These are phyloP conservation scores for Phenganax marumi DNA, from an alignment of 92 coral and sea anemone species.

Conservation along the genomic window DNA sequence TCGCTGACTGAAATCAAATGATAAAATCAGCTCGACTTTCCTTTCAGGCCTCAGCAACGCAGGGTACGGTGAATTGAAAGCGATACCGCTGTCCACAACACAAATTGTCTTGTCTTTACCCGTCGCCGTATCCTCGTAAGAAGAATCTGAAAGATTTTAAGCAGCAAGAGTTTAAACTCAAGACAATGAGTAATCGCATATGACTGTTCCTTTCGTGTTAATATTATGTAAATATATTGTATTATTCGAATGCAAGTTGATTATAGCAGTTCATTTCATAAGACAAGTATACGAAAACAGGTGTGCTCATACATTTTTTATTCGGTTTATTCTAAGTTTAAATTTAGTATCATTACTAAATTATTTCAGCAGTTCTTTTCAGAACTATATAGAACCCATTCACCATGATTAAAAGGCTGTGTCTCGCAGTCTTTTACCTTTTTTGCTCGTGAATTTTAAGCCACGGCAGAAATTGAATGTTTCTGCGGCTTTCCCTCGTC, in stretches of 20 bases:
- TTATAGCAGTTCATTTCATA: too few species aligned
- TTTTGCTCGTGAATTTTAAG: background rate
- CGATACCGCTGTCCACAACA: slow-evolving; percentile 71
- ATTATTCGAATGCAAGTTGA: too few species aligned
- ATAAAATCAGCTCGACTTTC: slow-evolving; percentile 65
- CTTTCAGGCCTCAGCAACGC: slow-evolving; percentile 59
- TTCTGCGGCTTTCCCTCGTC: slow-evolving; percentile 3
- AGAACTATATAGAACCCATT: too few species aligned
- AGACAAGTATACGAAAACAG: too few species aligned
- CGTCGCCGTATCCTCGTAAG: background rate
- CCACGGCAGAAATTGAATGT: background rate
- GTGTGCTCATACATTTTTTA: too few species aligned
- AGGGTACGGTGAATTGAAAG: slow-evolving; percentile 71
- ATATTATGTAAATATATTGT: too few species aligned
- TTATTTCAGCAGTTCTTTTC: too few species aligned
- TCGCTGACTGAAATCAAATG: slow-evolving; percentile 37
- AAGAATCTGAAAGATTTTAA: background rate
- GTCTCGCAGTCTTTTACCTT: background rate
- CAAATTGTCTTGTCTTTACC: slow-evolving; percentile 52
- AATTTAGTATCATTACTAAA: too few species aligned
- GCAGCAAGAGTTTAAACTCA: too few species aligned
- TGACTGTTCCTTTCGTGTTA: too few species aligned
- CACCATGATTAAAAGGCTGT: background rate
- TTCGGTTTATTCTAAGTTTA: too few species aligned
- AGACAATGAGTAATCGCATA: background rate